Evolutionary conservation across 2,888 invertebrate species (phyloP).

Genomic region (Strigamia crassipes): DNA sequence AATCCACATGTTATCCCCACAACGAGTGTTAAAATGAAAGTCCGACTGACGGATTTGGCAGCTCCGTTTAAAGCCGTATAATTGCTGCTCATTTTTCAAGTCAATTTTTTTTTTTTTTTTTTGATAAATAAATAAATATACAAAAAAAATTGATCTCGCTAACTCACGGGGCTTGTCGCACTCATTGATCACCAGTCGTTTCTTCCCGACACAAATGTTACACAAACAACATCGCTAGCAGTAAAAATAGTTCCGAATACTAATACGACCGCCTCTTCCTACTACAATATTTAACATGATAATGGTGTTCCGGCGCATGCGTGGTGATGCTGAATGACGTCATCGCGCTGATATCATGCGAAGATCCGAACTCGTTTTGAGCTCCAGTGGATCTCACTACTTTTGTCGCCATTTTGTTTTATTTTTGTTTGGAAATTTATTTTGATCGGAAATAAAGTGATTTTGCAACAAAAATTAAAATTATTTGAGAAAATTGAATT

Average conservation of each 20-base stretch:
- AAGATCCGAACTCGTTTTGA: too few relatives aligned
- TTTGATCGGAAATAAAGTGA: too few relatives aligned
- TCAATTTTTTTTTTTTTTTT: background rate
- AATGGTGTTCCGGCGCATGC: background rate
- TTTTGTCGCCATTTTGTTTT: too few relatives aligned
- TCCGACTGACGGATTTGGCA: slow-evolving; percentile 63
- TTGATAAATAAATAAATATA: too few relatives aligned
- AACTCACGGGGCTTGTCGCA: background rate
- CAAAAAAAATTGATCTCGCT: background rate
- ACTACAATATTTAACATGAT: too few relatives aligned
- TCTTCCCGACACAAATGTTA: background rate
- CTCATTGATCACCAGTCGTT: background rate
- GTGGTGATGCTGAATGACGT: background rate
- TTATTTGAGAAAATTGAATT: background rate
- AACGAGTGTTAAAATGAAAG: slow-evolving; percentile 72
- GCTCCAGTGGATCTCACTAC: too few relatives aligned
- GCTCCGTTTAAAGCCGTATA: background rate
- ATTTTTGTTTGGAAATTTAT: too few relatives aligned
- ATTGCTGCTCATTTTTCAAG: background rate
- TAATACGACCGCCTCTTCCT: too few relatives aligned
- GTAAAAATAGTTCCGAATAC: background rate
- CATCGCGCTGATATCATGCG: too few relatives aligned
- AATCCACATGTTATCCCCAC: slow-evolving; percentile 77
- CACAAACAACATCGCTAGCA: background rate
- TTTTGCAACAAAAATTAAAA: too few relatives aligned